phyloP scores from a whole-genome alignment of 2,113 vertebrate genomes.

The Oplegnathus fasciatus region DNA sequence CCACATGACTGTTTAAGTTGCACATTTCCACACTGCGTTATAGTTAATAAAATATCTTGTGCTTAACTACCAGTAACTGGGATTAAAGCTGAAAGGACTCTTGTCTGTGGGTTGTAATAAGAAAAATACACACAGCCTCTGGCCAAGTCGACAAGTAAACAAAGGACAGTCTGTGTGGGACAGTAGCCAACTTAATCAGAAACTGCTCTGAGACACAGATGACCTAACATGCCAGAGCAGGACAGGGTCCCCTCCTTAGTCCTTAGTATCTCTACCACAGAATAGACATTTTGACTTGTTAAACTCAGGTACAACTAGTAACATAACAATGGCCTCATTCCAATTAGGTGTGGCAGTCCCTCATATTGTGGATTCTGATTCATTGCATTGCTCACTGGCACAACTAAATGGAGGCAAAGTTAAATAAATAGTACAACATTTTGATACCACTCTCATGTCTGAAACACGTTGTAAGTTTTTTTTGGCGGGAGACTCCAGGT shows the following conservation, averaged over 20 bases:
- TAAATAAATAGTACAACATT: background rate
- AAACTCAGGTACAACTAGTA: background rate
- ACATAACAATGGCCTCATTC: background rate
- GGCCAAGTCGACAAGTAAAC: slow-evolving; percentile 15
- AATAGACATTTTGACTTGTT: slow-evolving; percentile 8
- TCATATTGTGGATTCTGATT: background rate
- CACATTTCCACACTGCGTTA: background rate
- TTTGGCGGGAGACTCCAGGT: background rate
- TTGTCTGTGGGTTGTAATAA: slow-evolving; percentile 14
- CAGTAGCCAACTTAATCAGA: slow-evolving; percentile 23
- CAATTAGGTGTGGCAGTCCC: background rate
- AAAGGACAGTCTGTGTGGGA: slow-evolving; percentile 49
- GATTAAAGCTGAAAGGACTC: slow-evolving; percentile 5
- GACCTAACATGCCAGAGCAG: slow-evolving; percentile 8
- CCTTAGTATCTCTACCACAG: background rate
- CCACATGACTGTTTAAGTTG: background rate
- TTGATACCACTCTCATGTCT: background rate
- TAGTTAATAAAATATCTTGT: background rate
- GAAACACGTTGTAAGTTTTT: no score
- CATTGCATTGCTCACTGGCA: background rate
- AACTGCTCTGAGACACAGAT: slow-evolving; percentile 36
- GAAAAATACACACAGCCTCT: slow-evolving; percentile 39
- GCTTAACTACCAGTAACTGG: slow-evolving; percentile 4
- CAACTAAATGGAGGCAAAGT: background rate
- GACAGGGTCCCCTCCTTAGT: background rate